phyloP scores from a whole-genome alignment of 2,888 invertebrate species.

The Patella pellucida region DNA sequence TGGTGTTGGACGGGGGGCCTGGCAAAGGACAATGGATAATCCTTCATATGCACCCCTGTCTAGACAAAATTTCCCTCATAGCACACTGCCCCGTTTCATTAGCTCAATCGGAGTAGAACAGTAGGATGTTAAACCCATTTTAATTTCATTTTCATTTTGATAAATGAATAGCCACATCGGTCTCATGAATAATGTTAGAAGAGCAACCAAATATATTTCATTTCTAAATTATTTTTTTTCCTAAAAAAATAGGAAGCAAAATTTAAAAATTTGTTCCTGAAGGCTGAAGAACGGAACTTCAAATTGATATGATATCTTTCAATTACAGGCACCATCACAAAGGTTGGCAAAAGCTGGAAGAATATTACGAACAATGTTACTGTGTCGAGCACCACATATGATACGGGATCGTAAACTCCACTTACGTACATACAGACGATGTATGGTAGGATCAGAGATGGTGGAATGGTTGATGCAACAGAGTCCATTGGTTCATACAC shows the following conservation, averaged over 20 bases:
- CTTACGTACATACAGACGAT: conserved; percentile 77
- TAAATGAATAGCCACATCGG: no score
- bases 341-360: conserved; percentile 80
- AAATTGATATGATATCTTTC: background rate
- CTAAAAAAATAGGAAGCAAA: background rate
- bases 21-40: no score
- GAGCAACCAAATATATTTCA: no score
- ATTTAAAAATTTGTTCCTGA: background rate
- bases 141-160: no score
- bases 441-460: conserved; percentile 83
- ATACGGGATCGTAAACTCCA: conserved; percentile 77
- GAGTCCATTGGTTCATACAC: conserved; percentile 75
- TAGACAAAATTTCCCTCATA: no score
- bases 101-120: no score
- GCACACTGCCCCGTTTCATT: no score
- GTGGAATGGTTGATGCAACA: conserved; percentile 84
- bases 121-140: no score
- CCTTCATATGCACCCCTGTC: no score
- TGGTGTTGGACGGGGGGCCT: no score
- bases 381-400: conserved; percentile 77
- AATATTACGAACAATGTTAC: conserved; percentile 79
- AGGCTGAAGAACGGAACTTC: background rate
- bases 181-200: no score
- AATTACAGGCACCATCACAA: conserved; percentile 75
- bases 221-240: no score